Evolutionary conservation across 2,113 vertebrate species (phyloP).

Genomic region (Pangasianodon gigas): DNA sequence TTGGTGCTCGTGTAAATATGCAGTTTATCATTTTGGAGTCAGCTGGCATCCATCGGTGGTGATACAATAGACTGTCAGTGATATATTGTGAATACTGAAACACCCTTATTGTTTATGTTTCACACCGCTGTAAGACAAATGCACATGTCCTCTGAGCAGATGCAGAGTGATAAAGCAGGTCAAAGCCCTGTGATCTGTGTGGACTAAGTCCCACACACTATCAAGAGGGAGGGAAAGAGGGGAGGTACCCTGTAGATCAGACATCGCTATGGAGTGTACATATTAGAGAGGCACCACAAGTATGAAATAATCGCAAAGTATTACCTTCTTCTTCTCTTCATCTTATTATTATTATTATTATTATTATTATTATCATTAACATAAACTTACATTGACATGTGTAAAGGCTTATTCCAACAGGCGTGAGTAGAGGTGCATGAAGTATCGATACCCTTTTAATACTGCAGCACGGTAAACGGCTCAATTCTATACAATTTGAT

Average conservation of each 20-base stretch:
- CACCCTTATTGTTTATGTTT: conserved; percentile 36
- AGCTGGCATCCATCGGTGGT: conserved; percentile 38
- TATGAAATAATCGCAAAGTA: neutral
- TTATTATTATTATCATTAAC: neutral
- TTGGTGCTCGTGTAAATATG: conserved; percentile 24
- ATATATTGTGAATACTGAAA: conserved; percentile 37
- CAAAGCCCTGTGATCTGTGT: neutral
- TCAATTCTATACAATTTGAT: neutral
- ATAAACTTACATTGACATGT: neutral
- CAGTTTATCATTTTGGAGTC: conserved; percentile 34
- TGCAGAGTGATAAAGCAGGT: conserved; percentile 18
- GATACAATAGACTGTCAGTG: conserved; percentile 26
- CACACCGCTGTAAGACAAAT: conserved; percentile 30
- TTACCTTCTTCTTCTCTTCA: neutral
- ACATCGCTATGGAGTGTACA: neutral
- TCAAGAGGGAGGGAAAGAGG: neutral
- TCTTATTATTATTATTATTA: neutral
- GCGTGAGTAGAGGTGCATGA: neutral
- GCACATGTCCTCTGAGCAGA: conserved; percentile 19
- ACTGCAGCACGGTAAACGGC: neutral
- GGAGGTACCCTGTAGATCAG: neutral
- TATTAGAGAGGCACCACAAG: neutral
- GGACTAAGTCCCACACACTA: neutral
- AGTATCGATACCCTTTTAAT: neutral
- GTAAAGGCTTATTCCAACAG: neutral